These are phyloP conservation scores for Muscicapa adusta DNA, from an alignment of 2,113 vertebrate species.

Conservation along the genomic window DNA sequence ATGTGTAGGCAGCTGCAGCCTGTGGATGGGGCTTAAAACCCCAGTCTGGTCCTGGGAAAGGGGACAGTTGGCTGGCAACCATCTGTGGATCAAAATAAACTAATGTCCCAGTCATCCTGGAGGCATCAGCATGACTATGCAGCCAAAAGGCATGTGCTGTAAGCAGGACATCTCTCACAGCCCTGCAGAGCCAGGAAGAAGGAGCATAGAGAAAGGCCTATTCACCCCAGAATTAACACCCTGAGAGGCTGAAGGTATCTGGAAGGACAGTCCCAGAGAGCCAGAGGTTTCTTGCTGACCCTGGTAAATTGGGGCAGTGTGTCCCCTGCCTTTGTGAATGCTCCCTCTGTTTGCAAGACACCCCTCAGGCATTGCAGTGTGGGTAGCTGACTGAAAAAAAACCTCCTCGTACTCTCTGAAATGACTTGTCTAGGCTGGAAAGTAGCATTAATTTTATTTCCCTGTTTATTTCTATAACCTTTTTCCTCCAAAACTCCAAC, in stretches of 20 bases:
- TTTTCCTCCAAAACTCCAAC: neutral
- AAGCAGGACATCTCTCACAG: accelerated
- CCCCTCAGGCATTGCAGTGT: neutral
- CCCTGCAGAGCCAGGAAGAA: neutral
- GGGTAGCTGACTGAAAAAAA: neutral
- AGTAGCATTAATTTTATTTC: neutral
- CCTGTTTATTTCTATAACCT: neutral
- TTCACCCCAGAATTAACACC: neutral
- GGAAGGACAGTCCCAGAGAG: neutral
- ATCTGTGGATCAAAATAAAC: neutral
- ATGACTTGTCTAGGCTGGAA: neutral
- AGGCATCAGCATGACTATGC: neutral
- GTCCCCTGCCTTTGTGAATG: neutral
- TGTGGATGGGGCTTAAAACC: neutral
- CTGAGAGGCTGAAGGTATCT: neutral
- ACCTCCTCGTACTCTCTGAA: neutral
- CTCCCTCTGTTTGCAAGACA: neutral
- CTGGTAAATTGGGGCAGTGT: neutral
- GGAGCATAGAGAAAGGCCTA: neutral
- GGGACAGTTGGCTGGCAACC: neutral
- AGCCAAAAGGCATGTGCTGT: neutral
- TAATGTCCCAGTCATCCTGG: neutral
- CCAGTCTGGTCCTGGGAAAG: accelerated
- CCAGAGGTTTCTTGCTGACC: neutral
- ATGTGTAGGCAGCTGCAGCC: neutral